A percentile compares a stretch with the other conserved stretches of the same genome.
These are phyloP conservation scores for Lithobates sylvaticus DNA, from an alignment of 2,797 vertebrate species.

Conservation along the genomic window DNA sequence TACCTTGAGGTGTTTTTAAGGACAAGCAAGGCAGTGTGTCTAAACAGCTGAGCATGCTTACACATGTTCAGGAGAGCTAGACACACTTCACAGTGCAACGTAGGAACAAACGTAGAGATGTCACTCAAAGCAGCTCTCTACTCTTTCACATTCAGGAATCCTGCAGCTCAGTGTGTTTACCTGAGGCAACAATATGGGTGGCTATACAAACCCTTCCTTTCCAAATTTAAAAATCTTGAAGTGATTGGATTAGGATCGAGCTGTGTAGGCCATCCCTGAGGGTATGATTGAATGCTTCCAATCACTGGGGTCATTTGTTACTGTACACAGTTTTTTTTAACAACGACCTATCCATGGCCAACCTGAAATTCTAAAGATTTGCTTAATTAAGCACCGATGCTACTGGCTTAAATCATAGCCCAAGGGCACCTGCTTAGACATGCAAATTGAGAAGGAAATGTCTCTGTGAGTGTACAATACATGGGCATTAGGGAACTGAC, in stretches of 20 bases:
- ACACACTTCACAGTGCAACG: constrained; percentile 7
- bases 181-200: background rate
- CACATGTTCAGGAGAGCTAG: background rate
- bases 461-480: background rate
- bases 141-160: background rate
- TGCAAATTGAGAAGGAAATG: background rate
- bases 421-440: background rate
- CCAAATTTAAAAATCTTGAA: background rate
- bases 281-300: background rate
- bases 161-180: background rate
- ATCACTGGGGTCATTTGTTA: background rate
- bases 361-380: background rate
- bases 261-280: background rate
- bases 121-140: background rate
- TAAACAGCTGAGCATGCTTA: background rate
- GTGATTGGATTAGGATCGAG: background rate
- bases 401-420: background rate
- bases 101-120: background rate
- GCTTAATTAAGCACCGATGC: background rate
- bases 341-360: background rate
- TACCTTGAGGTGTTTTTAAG: background rate
- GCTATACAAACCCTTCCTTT: background rate
- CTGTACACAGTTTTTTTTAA: background rate
- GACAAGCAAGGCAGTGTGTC: background rate
- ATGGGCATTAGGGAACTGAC: background rate